Conservation (phyloP, 2,888 invertebrate genomes). For the Bedellia somnulentella region DNA sequence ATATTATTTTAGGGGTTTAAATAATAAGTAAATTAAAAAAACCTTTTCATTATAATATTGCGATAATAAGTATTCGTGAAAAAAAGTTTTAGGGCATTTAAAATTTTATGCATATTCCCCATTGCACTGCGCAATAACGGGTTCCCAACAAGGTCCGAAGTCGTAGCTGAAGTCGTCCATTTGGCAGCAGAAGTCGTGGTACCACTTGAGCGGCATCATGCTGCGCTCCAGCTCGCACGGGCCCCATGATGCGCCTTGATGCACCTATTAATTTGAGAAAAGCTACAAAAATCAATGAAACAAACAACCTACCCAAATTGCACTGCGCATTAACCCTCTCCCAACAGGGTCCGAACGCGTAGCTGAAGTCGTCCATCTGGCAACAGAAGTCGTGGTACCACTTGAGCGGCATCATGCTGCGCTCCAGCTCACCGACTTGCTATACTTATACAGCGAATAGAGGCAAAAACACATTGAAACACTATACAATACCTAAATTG, state of each 20-base stretch:
- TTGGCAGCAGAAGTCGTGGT: slow-evolving; percentile 96
- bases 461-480: no score
- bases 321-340: slow-evolving; percentile 94
- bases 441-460: slow-evolving; percentile 76
- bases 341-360: slow-evolving; percentile 99
- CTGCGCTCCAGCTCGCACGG: slow-evolving; percentile 80
- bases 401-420: slow-evolving; percentile 93
- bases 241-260: slow-evolving; percentile 86
- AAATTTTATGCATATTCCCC: slow-evolving; percentile 59
- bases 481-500: no score
- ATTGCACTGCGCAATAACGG: slow-evolving; percentile 89
- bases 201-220: slow-evolving; percentile 95
- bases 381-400: slow-evolving; percentile 98
- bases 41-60: no score
- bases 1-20: no score
- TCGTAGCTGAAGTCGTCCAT: slow-evolving; percentile 87
- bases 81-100: no score
- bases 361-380: slow-evolving; percentile 84
- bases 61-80: no score
- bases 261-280: slow-evolving; percentile 74
- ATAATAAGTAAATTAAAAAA: no score
- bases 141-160: slow-evolving; percentile 99
- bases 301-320: no score
- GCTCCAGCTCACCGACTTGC: slow-evolving; percentile 80
- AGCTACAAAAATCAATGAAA: no score